These are phyloP conservation scores for Drosophila neotestacea DNA, from an alignment of 2,888 invertebrate species.

Conservation along the genomic window DNA sequence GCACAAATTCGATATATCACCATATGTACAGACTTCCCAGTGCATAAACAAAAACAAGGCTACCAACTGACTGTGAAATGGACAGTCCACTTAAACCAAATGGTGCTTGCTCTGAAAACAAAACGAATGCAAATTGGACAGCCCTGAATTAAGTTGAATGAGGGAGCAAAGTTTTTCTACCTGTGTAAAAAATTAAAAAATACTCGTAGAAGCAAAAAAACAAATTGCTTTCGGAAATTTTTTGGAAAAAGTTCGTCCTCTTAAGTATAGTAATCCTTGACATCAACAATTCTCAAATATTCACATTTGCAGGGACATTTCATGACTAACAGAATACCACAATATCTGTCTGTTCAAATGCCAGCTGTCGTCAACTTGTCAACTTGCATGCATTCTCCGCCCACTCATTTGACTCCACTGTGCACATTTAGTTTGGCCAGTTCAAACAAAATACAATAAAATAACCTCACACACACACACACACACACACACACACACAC, in stretches of 20 bases:
- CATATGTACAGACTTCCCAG: constrained; percentile 1
- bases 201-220: background rate
- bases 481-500: constrained; percentile 14
- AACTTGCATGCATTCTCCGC: constrained; percentile 22
- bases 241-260: background rate
- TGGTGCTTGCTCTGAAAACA: constrained; percentile 11
- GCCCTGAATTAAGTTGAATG: background rate
- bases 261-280: constrained; percentile 18
- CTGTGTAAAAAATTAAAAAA: too few relatives aligned
- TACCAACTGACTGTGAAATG: constrained; percentile 16
- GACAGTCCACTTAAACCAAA: constrained; percentile 5
- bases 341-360: constrained; percentile 32
- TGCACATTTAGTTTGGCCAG: constrained; percentile 10
- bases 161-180: background rate
- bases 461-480: constrained; percentile 4
- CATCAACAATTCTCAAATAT: constrained; percentile 14
- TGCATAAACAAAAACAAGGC: constrained; percentile 1
- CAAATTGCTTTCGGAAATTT: background rate
- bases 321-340: constrained; percentile 6
- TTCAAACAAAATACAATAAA: background rate
- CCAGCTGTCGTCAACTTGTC: constrained; percentile 43
- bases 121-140: constrained; percentile 12
- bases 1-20: background rate
- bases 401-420: constrained; percentile 9
- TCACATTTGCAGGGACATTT: constrained; percentile 7